phyloP scores from a whole-genome alignment of 2,888 invertebrate species.

The Lasioglossum villosulum region DNA sequence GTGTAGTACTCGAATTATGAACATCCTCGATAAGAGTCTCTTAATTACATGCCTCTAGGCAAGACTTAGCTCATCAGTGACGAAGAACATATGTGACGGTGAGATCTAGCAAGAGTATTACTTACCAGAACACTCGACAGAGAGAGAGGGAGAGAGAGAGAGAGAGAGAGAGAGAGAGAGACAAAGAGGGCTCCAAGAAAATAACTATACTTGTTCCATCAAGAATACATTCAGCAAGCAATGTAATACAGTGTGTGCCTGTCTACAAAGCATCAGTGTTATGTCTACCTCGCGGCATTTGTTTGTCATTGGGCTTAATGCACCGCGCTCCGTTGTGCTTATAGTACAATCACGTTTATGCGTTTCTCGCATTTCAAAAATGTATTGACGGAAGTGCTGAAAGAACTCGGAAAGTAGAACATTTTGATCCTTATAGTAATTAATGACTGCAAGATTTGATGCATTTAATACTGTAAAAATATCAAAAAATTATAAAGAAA shows the following conservation, averaged over 20 bases:
- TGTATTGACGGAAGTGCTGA: too few species aligned
- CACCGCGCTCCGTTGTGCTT: neutral
- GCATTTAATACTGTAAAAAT: too few species aligned
- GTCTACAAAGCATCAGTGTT: neutral
- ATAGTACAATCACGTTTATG: too few species aligned
- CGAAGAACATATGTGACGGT: neutral
- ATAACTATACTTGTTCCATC: constrained; percentile 6
- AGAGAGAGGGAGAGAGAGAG: too few species aligned
- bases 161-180: too few species aligned
- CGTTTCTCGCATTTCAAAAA: too few species aligned
- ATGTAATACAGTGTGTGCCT: neutral
- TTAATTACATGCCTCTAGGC: neutral
- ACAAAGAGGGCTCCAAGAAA: neutral
- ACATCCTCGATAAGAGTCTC: neutral
- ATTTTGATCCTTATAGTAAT: too few species aligned
- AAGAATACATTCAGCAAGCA: neutral
- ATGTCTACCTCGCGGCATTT: neutral
- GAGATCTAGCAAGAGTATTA: neutral
- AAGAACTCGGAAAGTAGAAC: too few species aligned
- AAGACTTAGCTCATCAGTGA: neutral
- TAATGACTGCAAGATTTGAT: too few species aligned
- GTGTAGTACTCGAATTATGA: neutral
- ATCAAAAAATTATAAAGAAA: too few species aligned
- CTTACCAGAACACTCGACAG: neutral
- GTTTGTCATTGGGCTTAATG: constrained; percentile 5